phyloP scores from a whole-genome alignment of 64 coral and sea anemone genomes.

The Montipora efflorescens region DNA sequence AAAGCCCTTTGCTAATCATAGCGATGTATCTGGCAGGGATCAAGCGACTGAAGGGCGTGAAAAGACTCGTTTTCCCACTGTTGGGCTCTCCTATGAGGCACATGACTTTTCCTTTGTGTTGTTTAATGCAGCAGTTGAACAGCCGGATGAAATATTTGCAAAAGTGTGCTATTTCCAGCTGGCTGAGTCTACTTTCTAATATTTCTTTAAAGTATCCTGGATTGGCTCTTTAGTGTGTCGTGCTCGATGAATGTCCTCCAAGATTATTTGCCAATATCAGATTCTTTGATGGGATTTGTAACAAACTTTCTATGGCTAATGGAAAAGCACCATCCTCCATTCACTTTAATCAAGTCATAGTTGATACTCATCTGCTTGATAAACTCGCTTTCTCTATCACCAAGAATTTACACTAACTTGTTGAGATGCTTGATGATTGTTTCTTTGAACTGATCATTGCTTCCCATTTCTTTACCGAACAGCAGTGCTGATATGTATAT shows the following conservation, averaged over 20 bases:
- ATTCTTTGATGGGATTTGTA: background rate
- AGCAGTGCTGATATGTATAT: slow-evolving; percentile 17
- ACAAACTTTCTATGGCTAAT: background rate
- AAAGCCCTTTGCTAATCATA: background rate
- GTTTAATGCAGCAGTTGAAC: background rate
- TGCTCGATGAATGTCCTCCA: background rate
- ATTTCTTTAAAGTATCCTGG: slow-evolving; percentile 28
- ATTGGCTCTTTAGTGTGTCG: background rate
- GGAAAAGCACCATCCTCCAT: slow-evolving; percentile 34
- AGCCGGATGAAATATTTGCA: slow-evolving; percentile 26
- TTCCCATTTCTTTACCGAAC: background rate
- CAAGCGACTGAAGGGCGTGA: background rate
- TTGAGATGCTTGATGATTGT: background rate
- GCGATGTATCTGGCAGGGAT: slow-evolving; percentile 1
- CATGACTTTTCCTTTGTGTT: slow-evolving; percentile 41
- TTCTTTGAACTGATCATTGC: slow-evolving; percentile 7
- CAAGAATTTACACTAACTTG: background rate
- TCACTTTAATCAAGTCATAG: background rate
- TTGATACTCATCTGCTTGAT: background rate
- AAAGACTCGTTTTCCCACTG: slow-evolving; percentile 23
- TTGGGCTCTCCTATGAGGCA: slow-evolving; percentile 13
- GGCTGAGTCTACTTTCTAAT: slow-evolving; percentile 10
- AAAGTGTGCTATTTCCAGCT: background rate
- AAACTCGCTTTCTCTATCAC: slow-evolving; percentile 12
- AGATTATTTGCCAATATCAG: background rate